These are phyloP conservation scores for Merops nubicus DNA, from an alignment of 2,113 vertebrate species.

Conservation along the genomic window DNA sequence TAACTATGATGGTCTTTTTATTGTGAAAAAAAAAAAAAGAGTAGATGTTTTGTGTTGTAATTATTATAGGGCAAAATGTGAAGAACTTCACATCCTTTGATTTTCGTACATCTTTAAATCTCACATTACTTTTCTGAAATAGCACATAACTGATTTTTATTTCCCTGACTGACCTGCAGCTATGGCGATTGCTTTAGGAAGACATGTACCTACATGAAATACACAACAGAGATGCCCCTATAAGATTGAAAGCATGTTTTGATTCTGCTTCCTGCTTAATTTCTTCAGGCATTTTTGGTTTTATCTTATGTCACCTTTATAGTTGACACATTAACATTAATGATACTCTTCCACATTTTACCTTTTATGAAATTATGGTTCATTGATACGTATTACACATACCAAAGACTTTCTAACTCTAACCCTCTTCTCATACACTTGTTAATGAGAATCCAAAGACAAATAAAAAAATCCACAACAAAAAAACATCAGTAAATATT, in stretches of 20 bases:
- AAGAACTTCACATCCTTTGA: background rate
- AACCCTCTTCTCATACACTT: background rate
- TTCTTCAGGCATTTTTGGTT: background rate
- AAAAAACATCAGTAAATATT: background rate
- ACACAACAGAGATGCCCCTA: accelerated
- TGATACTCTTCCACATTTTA: background rate
- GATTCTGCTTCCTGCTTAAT: background rate
- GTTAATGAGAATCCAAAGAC: background rate
- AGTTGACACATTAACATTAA: background rate
- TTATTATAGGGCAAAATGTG: background rate
- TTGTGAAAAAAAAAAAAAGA: background rate
- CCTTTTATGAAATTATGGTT: background rate
- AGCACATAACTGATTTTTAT: background rate
- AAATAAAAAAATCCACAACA: too few relatives aligned
- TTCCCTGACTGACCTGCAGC: background rate
- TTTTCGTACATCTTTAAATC: background rate
- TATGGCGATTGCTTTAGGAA: background rate
- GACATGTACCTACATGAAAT: background rate
- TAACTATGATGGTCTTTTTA: background rate
- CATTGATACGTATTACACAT: background rate
- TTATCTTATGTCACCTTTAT: background rate
- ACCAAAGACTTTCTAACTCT: background rate
- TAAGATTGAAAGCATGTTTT: background rate
- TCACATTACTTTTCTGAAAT: background rate
- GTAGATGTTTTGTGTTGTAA: background rate